Percentiles rank a stretch among this genome's conserved stretches.
These are phyloP conservation scores for Leptinotarsa undecemlineata DNA, from an alignment of 1,140 invertebrate genomes.

Conservation along the genomic window DNA sequence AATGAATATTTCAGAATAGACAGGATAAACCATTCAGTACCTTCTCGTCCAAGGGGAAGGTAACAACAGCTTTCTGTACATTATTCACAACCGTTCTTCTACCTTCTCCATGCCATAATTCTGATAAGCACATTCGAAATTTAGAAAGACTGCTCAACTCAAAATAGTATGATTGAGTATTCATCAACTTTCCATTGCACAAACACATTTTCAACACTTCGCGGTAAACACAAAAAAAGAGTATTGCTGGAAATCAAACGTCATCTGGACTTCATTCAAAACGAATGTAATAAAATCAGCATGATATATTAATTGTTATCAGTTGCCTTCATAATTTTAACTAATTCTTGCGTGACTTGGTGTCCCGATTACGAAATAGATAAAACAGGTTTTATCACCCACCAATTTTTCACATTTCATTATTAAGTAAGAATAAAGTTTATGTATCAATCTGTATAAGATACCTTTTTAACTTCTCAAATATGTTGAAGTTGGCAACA, in stretches of 20 bases:
- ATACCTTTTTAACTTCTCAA: too few relatives aligned
- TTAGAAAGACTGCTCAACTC: constrained; percentile 21
- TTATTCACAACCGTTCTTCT: constrained; percentile 43
- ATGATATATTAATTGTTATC: background rate
- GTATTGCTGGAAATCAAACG: background rate
- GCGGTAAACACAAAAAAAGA: background rate
- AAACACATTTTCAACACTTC: constrained; percentile 20
- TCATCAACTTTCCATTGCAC: constrained; percentile 16
- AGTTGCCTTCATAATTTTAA: background rate
- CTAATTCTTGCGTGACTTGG: too few relatives aligned
- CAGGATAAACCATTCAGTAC: background rate
- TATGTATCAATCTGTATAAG: too few relatives aligned
- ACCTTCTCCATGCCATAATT: constrained; percentile 35
- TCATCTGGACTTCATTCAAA: too few relatives aligned
- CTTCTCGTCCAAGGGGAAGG: background rate
- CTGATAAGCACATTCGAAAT: constrained; percentile 34
- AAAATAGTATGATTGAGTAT: constrained; percentile 17
- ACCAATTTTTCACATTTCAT: too few relatives aligned
- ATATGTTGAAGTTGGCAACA: too few relatives aligned
- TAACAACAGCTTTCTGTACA: constrained; percentile 24
- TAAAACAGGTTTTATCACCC: too few relatives aligned
- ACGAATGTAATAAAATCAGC: too few relatives aligned
- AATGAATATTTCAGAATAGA: too few relatives aligned
- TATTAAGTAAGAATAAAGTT: too few relatives aligned
- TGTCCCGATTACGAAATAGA: too few relatives aligned